These are phyloP conservation scores for Leguminivora glycinivorella DNA, from an alignment of 1,140 invertebrate species.

Conservation along the genomic window DNA sequence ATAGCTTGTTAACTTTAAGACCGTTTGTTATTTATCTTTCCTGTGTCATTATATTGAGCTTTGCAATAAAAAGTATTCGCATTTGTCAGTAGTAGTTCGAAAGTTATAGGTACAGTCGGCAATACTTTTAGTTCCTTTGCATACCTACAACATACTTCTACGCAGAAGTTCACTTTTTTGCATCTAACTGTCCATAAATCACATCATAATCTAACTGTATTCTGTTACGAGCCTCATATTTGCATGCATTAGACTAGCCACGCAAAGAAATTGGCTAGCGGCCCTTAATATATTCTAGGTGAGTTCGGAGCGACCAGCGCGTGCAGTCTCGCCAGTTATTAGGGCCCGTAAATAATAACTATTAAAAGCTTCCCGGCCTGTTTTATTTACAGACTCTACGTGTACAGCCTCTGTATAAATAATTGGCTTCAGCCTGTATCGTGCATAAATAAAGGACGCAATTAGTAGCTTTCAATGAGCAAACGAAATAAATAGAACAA, in stretches of 20 bases:
- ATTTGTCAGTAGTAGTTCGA: too few species aligned
- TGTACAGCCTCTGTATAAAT: conserved; percentile 57
- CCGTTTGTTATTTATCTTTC: too few species aligned
- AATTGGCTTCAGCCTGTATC: conserved; percentile 31
- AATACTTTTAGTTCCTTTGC: too few species aligned
- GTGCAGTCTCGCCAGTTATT: conserved; percentile 55
- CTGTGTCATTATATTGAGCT: too few species aligned
- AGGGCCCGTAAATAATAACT: conserved; percentile 71
- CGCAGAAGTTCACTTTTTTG: too few species aligned
- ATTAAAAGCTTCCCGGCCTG: conserved; percentile 61
- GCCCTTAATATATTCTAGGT: conserved; percentile 63
- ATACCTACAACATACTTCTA: too few species aligned
- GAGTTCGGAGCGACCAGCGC: conserved; percentile 46
- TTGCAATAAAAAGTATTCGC: too few species aligned
- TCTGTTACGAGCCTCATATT: conserved; percentile 2
- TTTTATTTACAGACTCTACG: conserved; percentile 67
- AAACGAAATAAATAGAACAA: too few species aligned
- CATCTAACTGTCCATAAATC: too few species aligned
- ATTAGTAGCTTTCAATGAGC: background rate
- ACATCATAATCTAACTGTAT: background rate
- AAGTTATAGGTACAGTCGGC: too few species aligned
- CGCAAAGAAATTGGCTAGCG: conserved; percentile 35
- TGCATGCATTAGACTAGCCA: conserved; percentile 3
- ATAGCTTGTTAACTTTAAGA: too few species aligned
- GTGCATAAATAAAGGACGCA: conserved; percentile 19